Percentiles rank a stretch among this genome's conserved stretches.
These are phyloP conservation scores for Caradrina kadenii DNA, from an alignment of 2,888 invertebrate genomes.

Conservation along the genomic window DNA sequence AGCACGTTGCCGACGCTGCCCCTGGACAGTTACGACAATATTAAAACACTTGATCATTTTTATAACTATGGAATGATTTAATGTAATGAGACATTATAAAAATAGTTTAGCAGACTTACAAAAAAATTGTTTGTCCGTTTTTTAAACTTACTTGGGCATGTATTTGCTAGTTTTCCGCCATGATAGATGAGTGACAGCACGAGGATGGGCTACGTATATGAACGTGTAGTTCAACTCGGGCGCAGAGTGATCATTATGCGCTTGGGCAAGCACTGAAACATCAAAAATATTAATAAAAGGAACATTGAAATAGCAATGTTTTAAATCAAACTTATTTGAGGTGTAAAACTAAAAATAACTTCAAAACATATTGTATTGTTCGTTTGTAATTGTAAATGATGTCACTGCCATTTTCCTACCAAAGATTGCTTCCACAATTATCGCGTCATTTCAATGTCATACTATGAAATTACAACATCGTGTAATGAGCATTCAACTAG, in stretches of 20 bases:
- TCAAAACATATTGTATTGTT: slow-evolving; percentile 28
- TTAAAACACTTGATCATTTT: no score
- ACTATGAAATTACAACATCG: slow-evolving; percentile 14
- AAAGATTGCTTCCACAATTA: slow-evolving; percentile 28
- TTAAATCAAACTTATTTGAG: background rate
- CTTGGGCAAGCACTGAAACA: slow-evolving; percentile 93
- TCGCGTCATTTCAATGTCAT: slow-evolving; percentile 53
- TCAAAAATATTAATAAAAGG: slow-evolving; percentile 21
- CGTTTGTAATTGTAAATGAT: slow-evolving; percentile 39
- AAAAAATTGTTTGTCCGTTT: background rate
- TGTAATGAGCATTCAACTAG: slow-evolving; percentile 25
- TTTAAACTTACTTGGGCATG: slow-evolving; percentile 96
- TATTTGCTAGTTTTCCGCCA: slow-evolving; percentile 99
- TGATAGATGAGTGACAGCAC: slow-evolving; percentile 98
- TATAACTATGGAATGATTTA: no score
- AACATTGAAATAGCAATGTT: background rate
- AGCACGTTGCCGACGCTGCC: slow-evolving; percentile 99
- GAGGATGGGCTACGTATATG: slow-evolving; percentile 98
- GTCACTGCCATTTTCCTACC: slow-evolving; percentile 40
- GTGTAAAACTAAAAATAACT: slow-evolving; percentile 20
- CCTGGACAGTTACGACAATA: slow-evolving; percentile 82
- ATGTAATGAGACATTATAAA: no score
- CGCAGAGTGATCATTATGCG: slow-evolving; percentile 92
- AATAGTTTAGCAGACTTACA: no score
- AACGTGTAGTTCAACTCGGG: slow-evolving; percentile 96